Evolutionary conservation across 2,888 invertebrate genomes (phyloP).

Genomic region (Eilema sororculum): DNA sequence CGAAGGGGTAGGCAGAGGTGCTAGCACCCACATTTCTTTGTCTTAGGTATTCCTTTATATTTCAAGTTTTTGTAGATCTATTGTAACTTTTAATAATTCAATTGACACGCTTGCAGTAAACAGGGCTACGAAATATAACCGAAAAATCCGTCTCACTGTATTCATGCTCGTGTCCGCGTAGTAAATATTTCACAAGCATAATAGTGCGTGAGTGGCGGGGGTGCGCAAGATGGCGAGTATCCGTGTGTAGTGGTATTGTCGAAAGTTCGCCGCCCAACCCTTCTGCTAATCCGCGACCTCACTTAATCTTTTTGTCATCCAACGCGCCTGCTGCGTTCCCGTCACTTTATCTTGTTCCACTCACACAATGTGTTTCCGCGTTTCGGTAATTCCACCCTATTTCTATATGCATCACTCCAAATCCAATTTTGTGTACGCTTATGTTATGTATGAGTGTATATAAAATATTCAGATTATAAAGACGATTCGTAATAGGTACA

Average conservation of each 20-base stretch:
- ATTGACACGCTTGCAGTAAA: neutral
- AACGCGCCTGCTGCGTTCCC: slow-evolving; percentile 22
- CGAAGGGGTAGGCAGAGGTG: too few relatives aligned
- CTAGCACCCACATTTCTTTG: too few relatives aligned
- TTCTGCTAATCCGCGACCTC: slow-evolving; percentile 33
- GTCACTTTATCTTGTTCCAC: slow-evolving; percentile 26
- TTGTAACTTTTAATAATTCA: neutral
- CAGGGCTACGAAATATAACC: slow-evolving; percentile 9
- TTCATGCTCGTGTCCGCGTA: slow-evolving; percentile 16
- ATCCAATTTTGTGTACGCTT: slow-evolving; percentile 29
- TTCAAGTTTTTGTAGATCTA: too few relatives aligned
- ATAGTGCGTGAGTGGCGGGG: slow-evolving; percentile 21
- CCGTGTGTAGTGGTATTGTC: slow-evolving; percentile 21
- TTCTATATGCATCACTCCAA: slow-evolving; percentile 28
- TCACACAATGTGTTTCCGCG: slow-evolving; percentile 18
- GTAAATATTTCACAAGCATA: slow-evolving; percentile 30
- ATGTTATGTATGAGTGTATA: slow-evolving; percentile 24
- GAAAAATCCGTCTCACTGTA: slow-evolving; percentile 17
- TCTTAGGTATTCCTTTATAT: too few relatives aligned
- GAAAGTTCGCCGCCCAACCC: slow-evolving; percentile 20
- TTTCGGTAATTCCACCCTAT: slow-evolving; percentile 22
- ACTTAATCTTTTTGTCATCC: slow-evolving; percentile 39
- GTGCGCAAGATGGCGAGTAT: slow-evolving; percentile 18
- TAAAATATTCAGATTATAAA: slow-evolving; percentile 39
- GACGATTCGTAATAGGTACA: slow-evolving; percentile 30